Conservation (phyloP, 2,113 vertebrate genomes). For the Mesitornis unicolor region DNA sequence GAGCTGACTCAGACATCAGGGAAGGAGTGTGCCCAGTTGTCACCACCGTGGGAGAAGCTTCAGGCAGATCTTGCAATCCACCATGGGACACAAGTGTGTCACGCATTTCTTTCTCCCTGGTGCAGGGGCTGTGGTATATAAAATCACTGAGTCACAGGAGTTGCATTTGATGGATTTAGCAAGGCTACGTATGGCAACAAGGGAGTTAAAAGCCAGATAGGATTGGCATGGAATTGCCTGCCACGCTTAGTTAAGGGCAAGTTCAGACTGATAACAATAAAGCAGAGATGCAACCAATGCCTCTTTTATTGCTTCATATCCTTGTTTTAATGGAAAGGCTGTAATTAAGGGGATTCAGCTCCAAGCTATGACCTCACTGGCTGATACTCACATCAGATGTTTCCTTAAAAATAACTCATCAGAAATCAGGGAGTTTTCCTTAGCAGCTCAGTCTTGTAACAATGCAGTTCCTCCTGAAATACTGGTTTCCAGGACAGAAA, state of each 20-base stretch:
- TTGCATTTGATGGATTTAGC: not conserved
- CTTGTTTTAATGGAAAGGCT: constrained; percentile 14
- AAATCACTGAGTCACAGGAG: not conserved
- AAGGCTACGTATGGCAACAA: not conserved
- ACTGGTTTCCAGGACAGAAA: constrained; percentile 56
- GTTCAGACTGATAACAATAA: constrained; percentile 25
- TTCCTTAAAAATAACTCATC: constrained; percentile 22
- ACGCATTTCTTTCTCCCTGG: not conserved
- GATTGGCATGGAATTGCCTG: not conserved
- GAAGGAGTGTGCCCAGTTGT: not conserved
- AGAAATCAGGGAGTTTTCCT: constrained; percentile 23
- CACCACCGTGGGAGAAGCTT: not conserved
- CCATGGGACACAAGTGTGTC: not conserved
- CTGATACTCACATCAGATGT: constrained; percentile 24
- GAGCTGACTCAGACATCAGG: not conserved
- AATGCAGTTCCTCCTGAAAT: constrained; percentile 63
- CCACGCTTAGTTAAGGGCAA: not conserved
- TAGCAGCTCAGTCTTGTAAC: not conserved
- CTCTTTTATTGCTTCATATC: constrained; percentile 6
- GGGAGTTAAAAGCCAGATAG: not conserved
- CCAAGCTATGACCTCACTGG: constrained; percentile 38
- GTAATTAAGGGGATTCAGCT: constrained; percentile 39
- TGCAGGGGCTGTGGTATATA: not conserved
- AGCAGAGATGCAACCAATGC: not conserved
- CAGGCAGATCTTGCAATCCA: not conserved